These are phyloP conservation scores for Acridotheres tristis DNA, from an alignment of 2,797 vertebrate species.

Conservation along the genomic window DNA sequence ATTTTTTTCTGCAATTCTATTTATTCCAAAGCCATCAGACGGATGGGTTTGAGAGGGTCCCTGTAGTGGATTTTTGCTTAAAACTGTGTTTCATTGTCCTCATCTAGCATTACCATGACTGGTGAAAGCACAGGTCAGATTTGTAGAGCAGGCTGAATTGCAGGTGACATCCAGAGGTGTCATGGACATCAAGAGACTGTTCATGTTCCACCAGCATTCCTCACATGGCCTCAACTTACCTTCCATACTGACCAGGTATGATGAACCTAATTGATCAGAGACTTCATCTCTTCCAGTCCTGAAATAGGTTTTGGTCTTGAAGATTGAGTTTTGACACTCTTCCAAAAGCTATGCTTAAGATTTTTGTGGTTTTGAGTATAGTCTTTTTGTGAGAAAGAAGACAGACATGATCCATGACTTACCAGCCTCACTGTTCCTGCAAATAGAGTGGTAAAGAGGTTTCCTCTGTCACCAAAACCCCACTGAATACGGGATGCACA, in stretches of 20 bases:
- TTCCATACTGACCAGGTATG: background rate
- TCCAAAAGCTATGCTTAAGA: background rate
- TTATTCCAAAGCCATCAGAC: background rate
- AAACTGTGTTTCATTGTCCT: background rate
- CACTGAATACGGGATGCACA: accelerated
- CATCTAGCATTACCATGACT: accelerated
- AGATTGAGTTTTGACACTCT: background rate
- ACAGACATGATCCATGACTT: background rate
- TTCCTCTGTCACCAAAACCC: background rate
- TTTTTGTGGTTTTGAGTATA: background rate
- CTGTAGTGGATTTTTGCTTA: background rate
- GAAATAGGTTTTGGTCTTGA: background rate
- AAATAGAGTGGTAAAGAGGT: background rate
- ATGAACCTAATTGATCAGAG: background rate
- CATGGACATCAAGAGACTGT: background rate
- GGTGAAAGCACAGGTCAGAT: background rate
- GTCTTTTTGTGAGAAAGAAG: background rate
- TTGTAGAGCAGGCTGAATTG: background rate
- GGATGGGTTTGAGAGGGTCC: accelerated
- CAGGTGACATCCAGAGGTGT: background rate
- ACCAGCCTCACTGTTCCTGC: background rate
- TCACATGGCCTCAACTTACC: background rate
- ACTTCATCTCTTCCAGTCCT: background rate
- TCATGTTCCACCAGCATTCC: background rate
- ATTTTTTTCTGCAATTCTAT: background rate